Percentiles rank a stretch among this genome's conserved stretches.
phyloP scores from a whole-genome alignment of 2,797 vertebrate species.

The Thamnophis elegans region DNA sequence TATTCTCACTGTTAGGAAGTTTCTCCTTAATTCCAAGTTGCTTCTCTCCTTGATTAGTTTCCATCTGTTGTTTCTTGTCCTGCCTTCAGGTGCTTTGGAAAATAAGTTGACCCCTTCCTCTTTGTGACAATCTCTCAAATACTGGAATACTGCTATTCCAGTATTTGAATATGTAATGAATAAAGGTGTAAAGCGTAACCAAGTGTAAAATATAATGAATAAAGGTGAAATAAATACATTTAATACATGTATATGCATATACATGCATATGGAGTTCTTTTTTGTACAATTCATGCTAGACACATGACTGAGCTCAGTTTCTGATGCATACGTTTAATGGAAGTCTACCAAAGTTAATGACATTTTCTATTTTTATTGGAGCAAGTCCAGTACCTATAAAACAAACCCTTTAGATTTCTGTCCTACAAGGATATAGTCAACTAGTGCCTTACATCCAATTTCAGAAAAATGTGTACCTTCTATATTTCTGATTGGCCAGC shows the following conservation, averaged over 20 bases:
- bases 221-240: neutral
- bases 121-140: too few species aligned
- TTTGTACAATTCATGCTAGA: neutral
- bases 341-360: slow-evolving; percentile 5
- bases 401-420: neutral
- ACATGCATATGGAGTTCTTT: too few species aligned
- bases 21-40: too few species aligned
- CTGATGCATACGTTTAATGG: neutral
- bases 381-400: neutral
- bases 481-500: neutral
- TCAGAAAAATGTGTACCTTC: neutral
- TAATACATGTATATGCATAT: neutral
- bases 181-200: neutral
- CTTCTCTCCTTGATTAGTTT: too few species aligned
- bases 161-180: neutral
- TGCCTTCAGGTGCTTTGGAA: too few species aligned
- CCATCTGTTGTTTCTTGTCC: too few species aligned
- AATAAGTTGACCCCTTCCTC: too few species aligned
- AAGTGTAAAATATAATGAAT: neutral
- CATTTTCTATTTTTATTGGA: slow-evolving; percentile 19
- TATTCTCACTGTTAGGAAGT: too few species aligned
- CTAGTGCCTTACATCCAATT: neutral
- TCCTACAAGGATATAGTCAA: neutral
- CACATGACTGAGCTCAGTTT: neutral
- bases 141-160: neutral